Base-by-base conservation (phyloP, 2,888 invertebrate species). In the Erebia epiphron region DNA sequence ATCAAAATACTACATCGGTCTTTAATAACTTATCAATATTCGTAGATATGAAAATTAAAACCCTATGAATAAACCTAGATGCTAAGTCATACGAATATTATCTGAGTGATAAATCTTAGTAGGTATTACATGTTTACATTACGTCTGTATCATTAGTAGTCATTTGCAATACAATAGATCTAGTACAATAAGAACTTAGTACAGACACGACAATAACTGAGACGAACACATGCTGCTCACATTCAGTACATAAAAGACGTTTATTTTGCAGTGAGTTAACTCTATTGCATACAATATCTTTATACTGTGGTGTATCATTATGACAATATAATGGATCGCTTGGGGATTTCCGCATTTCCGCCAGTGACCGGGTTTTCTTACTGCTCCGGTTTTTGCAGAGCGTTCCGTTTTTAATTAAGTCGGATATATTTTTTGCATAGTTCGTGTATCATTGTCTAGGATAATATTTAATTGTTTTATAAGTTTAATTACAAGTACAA, bases 281-380 rank as follows among this genome's bases (percentile, higher is more conserved):
- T 50, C 11, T 68, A 41, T 49, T 60, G 43, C 9, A 10, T 43
- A 52, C 10, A n/a, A 18, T 41, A 11, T 46, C 26, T 56, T 65
- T 71, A 65, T 9, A 61, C 72, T 68, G 50, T 61, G 63, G 65
- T 26, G 16, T 49, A 35, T 58, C 61, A 64, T 63, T 72, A 72
- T 73, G 56, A 70, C 69, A 71, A 69, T 68, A 67, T 68, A 67
- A 68, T 67, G 62, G 69, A 57, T 69, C 58, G 73, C 60, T n/a
- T 75, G 85, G 85, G 85, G 82, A 83, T 85, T 85, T 84, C 82
- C 85, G 80, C 54, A 80, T 80, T 86, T 86, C 84, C 84, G 82
- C 72, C 77, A 79, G 64, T 71, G 76, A 71, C 70, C 79, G 82
- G 83, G 78, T 82, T 84, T 85, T 83, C 80, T 79, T 76, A 65